Percentiles rank a stretch among this genome's conserved stretches.
Conservation (phyloP, 1,140 invertebrate species). For the Drosophila subpulchrella region DNA sequence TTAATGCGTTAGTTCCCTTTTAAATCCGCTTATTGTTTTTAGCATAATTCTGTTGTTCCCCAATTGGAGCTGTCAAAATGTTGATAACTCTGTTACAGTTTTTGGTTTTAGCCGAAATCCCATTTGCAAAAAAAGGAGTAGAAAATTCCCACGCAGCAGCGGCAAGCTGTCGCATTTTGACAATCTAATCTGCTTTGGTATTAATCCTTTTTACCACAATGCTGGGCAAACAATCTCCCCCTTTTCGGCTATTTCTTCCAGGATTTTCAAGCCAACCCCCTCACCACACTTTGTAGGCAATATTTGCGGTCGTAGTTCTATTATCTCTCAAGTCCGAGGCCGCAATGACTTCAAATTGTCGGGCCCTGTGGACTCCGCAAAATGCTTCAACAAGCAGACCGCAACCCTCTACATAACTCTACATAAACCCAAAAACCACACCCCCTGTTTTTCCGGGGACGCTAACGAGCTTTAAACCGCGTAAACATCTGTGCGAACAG, state of each 20-base stretch:
- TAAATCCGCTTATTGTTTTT: conserved; percentile 48
- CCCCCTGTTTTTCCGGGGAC: conserved; percentile 13
- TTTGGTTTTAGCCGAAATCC: conserved; percentile 25
- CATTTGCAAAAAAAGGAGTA: conserved; percentile 14
- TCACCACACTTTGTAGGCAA: conserved; percentile 44
- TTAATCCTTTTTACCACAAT: conserved; percentile 69
- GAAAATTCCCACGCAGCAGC: conserved; percentile 23
- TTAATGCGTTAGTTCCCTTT: conserved; percentile 26
- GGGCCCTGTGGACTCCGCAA: conserved; percentile 26
- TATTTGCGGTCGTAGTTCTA: conserved; percentile 70
- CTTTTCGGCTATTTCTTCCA: conserved; percentile 1
- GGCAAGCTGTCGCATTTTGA: conserved; percentile 72
- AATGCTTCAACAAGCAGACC: conserved; percentile 54
- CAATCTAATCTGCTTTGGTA: conserved; percentile 74
- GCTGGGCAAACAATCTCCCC: conserved; percentile 12
- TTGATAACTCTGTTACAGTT: conserved; percentile 54
- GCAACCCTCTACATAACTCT: conserved; percentile 20
- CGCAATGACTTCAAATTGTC: conserved; percentile 59
- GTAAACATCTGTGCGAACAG: conserved; percentile 72
- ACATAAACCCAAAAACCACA: neutral
- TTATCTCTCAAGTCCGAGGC: conserved; percentile 65
- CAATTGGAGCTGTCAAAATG: conserved; percentile 55
- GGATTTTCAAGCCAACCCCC: neutral
- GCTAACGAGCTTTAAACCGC: conserved; percentile 72
- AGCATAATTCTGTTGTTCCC: conserved; percentile 48